Percentiles rank a stretch among this genome's conserved stretches.
Conservation (phyloP, 2,888 invertebrate genomes). For the Plutella xylostella region DNA sequence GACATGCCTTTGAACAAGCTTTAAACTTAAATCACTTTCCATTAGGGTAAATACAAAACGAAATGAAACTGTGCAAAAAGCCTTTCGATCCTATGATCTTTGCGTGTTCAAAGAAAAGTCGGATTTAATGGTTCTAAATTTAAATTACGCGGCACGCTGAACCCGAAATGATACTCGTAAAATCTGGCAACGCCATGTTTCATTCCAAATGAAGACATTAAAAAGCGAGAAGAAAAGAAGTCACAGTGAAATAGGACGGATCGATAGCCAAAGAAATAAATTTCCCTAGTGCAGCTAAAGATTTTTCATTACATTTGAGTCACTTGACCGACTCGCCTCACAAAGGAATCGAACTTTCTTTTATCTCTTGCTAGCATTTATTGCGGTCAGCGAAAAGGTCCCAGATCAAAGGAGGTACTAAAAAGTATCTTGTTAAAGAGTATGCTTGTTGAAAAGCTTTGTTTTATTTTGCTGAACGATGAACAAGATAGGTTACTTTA, state of each 20-base stretch:
- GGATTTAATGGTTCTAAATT: too few species aligned
- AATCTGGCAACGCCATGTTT: not conserved
- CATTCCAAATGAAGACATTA: conserved; percentile 1
- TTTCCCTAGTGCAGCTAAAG: conserved; percentile 32
- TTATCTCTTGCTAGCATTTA: conserved; percentile 54
- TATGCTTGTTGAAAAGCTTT: conserved; percentile 9
- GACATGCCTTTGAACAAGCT: too few species aligned
- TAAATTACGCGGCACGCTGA: conserved; percentile 1
- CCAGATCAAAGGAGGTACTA: conserved; percentile 42
- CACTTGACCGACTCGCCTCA: conserved; percentile 45
- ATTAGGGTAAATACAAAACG: too few species aligned
- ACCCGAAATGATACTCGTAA: conserved; percentile 4
- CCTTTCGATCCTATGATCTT: too few species aligned
- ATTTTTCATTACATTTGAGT: conserved; percentile 54
- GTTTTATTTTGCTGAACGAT: conserved; percentile 10
- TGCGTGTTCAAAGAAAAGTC: too few species aligned
- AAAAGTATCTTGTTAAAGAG: conserved; percentile 31
- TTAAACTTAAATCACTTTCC: too few species aligned
- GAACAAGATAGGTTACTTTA: conserved; percentile 22
- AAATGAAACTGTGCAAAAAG: too few species aligned
- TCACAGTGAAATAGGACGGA: conserved; percentile 15
- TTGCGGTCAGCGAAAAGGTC: conserved; percentile 51
- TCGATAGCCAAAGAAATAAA: conserved; percentile 37
- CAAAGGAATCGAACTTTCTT: conserved; percentile 49
- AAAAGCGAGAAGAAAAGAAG: not conserved